These are phyloP conservation scores for Panulirus ornatus DNA, from an alignment of 1,140 invertebrate genomes.

Conservation along the genomic window DNA sequence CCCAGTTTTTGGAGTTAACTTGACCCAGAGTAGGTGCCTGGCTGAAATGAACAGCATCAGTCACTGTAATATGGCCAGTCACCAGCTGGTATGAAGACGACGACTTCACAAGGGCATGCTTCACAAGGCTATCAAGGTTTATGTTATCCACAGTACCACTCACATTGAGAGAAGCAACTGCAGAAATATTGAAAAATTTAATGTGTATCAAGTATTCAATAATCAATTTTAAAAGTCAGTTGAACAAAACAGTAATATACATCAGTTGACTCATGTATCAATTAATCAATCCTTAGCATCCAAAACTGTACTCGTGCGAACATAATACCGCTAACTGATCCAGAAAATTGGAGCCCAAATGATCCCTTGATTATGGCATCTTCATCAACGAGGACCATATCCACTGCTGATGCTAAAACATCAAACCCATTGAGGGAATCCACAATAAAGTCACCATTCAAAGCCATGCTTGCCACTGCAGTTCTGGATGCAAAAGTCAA, in stretches of 20 bases:
- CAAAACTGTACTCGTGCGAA: too few species aligned
- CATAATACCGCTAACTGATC: not conserved
- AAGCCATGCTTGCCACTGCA: not conserved
- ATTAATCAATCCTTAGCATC: too few species aligned
- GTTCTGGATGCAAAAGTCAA: slow-evolving; percentile 21
- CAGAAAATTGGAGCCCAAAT: not conserved
- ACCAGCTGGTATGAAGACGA: slow-evolving; percentile 3
- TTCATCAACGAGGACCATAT: slow-evolving; percentile 31
- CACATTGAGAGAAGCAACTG: slow-evolving; percentile 43
- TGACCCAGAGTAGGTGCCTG: not conserved
- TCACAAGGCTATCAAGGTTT: slow-evolving; percentile 4
- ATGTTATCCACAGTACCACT: slow-evolving; percentile 44
- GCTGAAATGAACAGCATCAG: not conserved
- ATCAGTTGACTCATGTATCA: too few species aligned
- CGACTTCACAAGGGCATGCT: slow-evolving; percentile 30
- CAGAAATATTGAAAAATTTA: not conserved
- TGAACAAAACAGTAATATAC: not conserved
- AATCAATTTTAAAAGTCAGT: not conserved
- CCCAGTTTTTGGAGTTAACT: slow-evolving; percentile 44
- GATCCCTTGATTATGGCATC: slow-evolving; percentile 32
- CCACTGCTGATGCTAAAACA: not conserved
- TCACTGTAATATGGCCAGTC: slow-evolving; percentile 9
- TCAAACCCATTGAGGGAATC: slow-evolving; percentile 21
- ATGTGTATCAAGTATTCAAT: too few species aligned
- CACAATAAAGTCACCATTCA: slow-evolving; percentile 32